Base-by-base conservation (phyloP, 2,797 vertebrate genomes). In the Myiotriccus ornatus region DNA sequence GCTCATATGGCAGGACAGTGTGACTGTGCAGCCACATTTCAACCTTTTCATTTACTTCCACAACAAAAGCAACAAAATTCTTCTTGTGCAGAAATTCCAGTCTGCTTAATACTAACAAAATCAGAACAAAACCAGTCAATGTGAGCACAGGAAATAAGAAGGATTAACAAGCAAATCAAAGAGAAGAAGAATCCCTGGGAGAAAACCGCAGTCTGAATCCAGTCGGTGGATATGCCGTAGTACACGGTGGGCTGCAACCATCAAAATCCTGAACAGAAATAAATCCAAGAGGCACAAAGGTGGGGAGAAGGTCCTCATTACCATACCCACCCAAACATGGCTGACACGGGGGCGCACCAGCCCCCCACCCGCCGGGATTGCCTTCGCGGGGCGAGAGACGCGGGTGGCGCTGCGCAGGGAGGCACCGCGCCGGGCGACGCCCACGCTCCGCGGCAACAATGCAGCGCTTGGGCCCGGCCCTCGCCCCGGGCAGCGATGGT, bases 261-360 rank as follows among this genome's bases (percentile, higher is more conserved):
- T 22, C 59, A 65, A 75, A 90, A 80, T 9, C 79, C 30, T 2
- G 32, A 27, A 12, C 4, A 18, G 12, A n/a, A 24, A 44, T 3
- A 55, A 32, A 69, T 0, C 5, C 30, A 3, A 25, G 70, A 8
- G 4, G 44, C 50, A 46, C 30, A 37, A 49, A 56, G 82, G n/a
- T 27, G 7, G 70, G 25, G 83, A 27, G 27, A 28, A 73, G 80
- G 50, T 90, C 17, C 82, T 93, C 71, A 96, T 97, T 97, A 94
- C 92, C 88, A 74, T 90, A 55, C 68, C 88, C 81, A 90, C 88
- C 88, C 88, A 90, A 84, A 90, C 81, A 85, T 90, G 88, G 88
- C 88, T 90, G 88, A 90, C 81, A 85, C 34, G 35, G 60, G 88
- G 74, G 53, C 47, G 67, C 81, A 21, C 9, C 67, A n/a, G 59